These are phyloP conservation scores for Marronus borbonicus DNA, from an alignment of 2,888 invertebrate genomes.

Conservation along the genomic window DNA sequence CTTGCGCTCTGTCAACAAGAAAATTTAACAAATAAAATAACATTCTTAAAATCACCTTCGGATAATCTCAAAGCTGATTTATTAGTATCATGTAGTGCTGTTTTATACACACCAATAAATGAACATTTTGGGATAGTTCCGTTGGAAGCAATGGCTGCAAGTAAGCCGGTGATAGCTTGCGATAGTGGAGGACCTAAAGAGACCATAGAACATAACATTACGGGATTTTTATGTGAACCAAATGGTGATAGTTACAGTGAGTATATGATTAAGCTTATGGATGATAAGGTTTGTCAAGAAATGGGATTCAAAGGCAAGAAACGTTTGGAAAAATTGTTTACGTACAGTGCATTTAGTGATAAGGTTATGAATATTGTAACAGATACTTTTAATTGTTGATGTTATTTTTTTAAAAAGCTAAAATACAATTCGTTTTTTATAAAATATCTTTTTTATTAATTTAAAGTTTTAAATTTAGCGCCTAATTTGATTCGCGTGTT, in stretches of 20 bases:
- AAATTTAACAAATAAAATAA: slow-evolving; percentile 80
- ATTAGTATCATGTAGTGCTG: slow-evolving; percentile 80
- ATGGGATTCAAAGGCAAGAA: slow-evolving; percentile 85
- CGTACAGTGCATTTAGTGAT: slow-evolving; percentile 83
- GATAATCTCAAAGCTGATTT: slow-evolving; percentile 89
- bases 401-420: neutral
- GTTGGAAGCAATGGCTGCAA: slow-evolving; percentile 96
- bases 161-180: slow-evolving; percentile 94
- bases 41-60: slow-evolving; percentile 89
- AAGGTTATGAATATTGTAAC: slow-evolving; percentile 55
- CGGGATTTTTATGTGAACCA: slow-evolving; percentile 86
- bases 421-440: slow-evolving; percentile 35
- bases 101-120: slow-evolving; percentile 95
- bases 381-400: slow-evolving; percentile 33
- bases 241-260: slow-evolving; percentile 81
- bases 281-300: slow-evolving; percentile 74
- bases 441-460: slow-evolving; percentile 6
- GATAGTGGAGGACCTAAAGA: slow-evolving; percentile 97
- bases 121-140: slow-evolving; percentile 99
- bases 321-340: slow-evolving; percentile 86
- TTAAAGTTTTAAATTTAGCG: neutral
- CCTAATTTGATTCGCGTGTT: neutral
- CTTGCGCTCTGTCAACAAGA: slow-evolving; percentile 77
- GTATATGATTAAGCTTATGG: slow-evolving; percentile 80
- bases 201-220: slow-evolving; percentile 85